These are phyloP conservation scores for Mormyrus hasselquistii DNA, from an alignment of 2,797 vertebrate genomes.

Conservation along the genomic window DNA sequence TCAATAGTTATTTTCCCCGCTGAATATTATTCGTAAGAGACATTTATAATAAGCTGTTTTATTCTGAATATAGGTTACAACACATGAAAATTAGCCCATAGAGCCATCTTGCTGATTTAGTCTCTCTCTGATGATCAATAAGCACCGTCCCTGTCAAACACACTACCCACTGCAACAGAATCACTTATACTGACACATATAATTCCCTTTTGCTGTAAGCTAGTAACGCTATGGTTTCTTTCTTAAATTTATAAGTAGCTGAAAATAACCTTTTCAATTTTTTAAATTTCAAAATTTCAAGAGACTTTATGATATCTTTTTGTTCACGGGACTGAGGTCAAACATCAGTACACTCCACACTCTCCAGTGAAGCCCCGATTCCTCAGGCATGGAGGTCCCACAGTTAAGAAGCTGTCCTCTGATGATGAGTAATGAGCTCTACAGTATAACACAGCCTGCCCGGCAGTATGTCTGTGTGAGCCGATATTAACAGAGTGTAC, in stretches of 20 bases:
- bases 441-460: neutral
- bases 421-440: neutral
- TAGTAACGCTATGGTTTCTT: neutral
- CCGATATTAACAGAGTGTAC: neutral
- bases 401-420: neutral
- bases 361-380: neutral
- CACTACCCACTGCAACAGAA: neutral
- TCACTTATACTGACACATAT: neutral
- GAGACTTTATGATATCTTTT: neutral
- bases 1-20: no score
- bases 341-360: neutral
- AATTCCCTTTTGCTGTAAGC: neutral
- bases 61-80: neutral
- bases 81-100: neutral
- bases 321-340: neutral
- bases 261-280: neutral
- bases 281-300: neutral
- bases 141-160: neutral
- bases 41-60: neutral
- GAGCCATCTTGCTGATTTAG: neutral
- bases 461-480: neutral
- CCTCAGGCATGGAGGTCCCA: neutral
- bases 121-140: neutral
- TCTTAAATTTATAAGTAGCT: neutral
- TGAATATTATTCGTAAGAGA: neutral